Evolutionary conservation across 2,888 invertebrate species (phyloP), one percentile per base, ranked within the genome.

Genomic region (Microctonus brassicae): DNA sequence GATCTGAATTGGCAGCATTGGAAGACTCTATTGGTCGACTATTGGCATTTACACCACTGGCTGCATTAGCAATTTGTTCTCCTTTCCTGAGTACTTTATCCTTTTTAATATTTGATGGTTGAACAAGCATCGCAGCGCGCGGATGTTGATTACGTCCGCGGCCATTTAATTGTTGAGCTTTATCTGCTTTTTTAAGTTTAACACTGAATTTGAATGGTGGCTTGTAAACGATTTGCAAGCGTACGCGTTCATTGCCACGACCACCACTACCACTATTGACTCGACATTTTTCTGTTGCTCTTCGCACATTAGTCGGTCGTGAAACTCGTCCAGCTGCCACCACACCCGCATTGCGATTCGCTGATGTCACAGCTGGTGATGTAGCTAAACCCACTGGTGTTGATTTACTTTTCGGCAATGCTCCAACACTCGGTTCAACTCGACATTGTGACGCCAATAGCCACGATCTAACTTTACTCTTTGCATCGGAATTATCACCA

Each of bases 171-270:
- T 85, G 85, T 75, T 92, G 92, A 36, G 92, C 89, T 65, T 93
- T 93, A 76, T 93, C 93, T 68, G 93, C 92, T 82, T 93, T 93
- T 72, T 92, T 90, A 75, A 95, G 90, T 84, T 94, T 94, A 68
- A 95, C 91, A 85, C 94, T 95, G 87, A 95, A 95, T 82, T 94
- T 94, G 88, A 95, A 95, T 11, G 95, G 95, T 64, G 95, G 95
- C 84, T 95, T 95, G 86, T 95, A 95, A 29, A 95, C 94, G 39
- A 95, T 95, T 87, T 95, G 95, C 24, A 95, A 88, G 77, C 94
- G 91, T 11, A 95, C 86, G 0, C 87, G 79, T 69, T 87, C 87
- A 67, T 84, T 85, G 17, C 91, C 89, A 55, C 89, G 89, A n/a
- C 91, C 87, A 47, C 94, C 89, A 81, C 93, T n/a, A n/a, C n/a